Evolutionary conservation across 2,113 vertebrate genomes (phyloP).

Genomic region (Hemiprocne comata): DNA sequence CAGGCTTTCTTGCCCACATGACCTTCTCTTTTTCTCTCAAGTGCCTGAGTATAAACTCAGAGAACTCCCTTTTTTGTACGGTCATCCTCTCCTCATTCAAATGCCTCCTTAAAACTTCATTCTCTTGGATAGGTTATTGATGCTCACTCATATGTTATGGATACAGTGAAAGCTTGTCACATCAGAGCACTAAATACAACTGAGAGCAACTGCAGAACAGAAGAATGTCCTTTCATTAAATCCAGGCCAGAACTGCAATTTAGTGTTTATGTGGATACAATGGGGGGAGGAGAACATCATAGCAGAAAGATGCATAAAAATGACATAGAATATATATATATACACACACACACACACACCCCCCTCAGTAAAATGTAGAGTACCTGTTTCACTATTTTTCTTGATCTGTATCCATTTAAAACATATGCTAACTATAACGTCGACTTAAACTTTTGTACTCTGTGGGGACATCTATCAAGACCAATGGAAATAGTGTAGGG

Average conservation of each 20-base stretch:
- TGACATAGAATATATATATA: not conserved
- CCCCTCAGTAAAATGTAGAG: not conserved
- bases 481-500: not conserved
- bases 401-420: not conserved
- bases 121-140: not conserved
- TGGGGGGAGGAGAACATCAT: not conserved
- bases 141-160: not conserved
- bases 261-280: not conserved
- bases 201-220: not conserved
- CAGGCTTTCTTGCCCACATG: not conserved
- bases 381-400: not conserved
- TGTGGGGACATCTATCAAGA: not conserved
- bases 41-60: not conserved
- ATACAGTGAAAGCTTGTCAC: not conserved
- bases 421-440: not conserved
- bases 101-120: slow-evolving; percentile 33
- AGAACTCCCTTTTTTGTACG: not conserved
- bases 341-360: not conserved
- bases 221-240: not conserved
- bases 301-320: not conserved
- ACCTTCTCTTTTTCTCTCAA: not conserved
- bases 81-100: not conserved
- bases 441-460: not conserved
- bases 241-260: not conserved
- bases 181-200: not conserved